A percentile compares a stretch with the other conserved stretches of the same genome.
phyloP scores from a whole-genome alignment of 2,888 invertebrate species.

The Orthosia gothica region DNA sequence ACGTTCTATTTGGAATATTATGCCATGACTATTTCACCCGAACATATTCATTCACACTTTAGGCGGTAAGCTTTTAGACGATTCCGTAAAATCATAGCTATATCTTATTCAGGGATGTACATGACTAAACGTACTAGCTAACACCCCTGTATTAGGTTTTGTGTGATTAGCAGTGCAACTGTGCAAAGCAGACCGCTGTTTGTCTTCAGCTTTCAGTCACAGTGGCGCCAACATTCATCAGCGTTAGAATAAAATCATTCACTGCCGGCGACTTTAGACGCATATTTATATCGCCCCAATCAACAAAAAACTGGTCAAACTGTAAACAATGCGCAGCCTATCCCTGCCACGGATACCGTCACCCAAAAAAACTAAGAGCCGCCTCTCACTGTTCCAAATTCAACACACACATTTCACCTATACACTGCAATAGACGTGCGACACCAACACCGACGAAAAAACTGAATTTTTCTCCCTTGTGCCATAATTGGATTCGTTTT shows the following conservation, averaged over 20 bases:
- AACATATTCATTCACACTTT: neutral
- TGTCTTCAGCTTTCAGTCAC: slow-evolving; percentile 13
- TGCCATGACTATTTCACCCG: neutral
- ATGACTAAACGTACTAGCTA: neutral
- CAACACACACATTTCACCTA: slow-evolving; percentile 62
- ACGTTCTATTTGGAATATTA: neutral
- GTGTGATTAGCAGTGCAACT: slow-evolving; percentile 35
- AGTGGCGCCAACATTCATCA: slow-evolving; percentile 29
- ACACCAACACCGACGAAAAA: slow-evolving; percentile 69
- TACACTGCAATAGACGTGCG: slow-evolving; percentile 65
- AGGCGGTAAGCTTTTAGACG: neutral
- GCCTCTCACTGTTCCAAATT: slow-evolving; percentile 63
- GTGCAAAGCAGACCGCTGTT: slow-evolving; percentile 18
- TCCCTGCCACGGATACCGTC: slow-evolving; percentile 31
- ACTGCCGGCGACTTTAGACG: slow-evolving; percentile 13
- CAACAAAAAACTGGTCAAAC: slow-evolving; percentile 53
- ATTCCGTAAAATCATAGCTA: neutral
- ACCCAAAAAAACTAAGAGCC: slow-evolving; percentile 48
- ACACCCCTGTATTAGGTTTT: slow-evolving; percentile 17
- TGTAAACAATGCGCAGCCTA: slow-evolving; percentile 43
- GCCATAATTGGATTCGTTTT: slow-evolving; percentile 88
- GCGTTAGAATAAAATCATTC: slow-evolving; percentile 26
- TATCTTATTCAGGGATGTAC: neutral
- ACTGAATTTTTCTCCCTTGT: slow-evolving; percentile 80
- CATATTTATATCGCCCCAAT: slow-evolving; percentile 50